Conservation (phyloP, 2,888 invertebrate species). For the Tetramorium bicarinatum region DNA sequence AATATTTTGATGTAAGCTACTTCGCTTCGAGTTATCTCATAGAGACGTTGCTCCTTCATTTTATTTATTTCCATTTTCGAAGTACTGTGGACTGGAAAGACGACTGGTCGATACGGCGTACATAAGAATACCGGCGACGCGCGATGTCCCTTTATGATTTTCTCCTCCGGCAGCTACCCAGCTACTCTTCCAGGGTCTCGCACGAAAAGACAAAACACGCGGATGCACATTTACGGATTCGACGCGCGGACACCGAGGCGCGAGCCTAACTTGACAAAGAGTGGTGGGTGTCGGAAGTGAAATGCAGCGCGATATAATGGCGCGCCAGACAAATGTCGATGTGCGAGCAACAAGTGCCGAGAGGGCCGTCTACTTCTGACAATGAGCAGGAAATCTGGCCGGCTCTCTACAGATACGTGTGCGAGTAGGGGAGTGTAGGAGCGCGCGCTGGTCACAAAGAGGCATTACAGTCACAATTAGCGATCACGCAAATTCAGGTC, state of each 20-base stretch:
- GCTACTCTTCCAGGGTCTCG: background rate
- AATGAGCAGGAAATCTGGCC: constrained; percentile 76
- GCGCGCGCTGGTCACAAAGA: constrained; percentile 58
- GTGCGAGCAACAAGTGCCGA: constrained; percentile 77
- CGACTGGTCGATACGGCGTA: background rate
- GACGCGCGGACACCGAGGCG: constrained; percentile 13
- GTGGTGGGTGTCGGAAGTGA: constrained; percentile 62
- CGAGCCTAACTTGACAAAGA: constrained; percentile 70
- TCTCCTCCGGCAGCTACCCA: background rate
- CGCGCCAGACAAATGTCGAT: constrained; percentile 76
- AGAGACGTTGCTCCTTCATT: background rate
- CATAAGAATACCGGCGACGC: background rate
- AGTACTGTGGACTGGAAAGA: background rate
- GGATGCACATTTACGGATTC: constrained; percentile 28
- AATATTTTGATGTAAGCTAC: background rate
- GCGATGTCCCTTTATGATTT: background rate
- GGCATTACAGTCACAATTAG: constrained; percentile 69
- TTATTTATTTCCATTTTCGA: background rate
- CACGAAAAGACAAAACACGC: constrained; percentile 38
- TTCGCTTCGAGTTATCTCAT: background rate
- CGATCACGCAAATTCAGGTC: constrained; percentile 71
- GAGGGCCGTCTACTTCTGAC: constrained; percentile 75
- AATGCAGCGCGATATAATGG: constrained; percentile 66
- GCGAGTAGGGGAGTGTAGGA: constrained; percentile 39
- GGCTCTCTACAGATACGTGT: constrained; percentile 68